Evolutionary conservation across 2,888 invertebrate species (phyloP), one percentile per base, ranked within the genome.

Genomic region (Tortrix viridana): DNA sequence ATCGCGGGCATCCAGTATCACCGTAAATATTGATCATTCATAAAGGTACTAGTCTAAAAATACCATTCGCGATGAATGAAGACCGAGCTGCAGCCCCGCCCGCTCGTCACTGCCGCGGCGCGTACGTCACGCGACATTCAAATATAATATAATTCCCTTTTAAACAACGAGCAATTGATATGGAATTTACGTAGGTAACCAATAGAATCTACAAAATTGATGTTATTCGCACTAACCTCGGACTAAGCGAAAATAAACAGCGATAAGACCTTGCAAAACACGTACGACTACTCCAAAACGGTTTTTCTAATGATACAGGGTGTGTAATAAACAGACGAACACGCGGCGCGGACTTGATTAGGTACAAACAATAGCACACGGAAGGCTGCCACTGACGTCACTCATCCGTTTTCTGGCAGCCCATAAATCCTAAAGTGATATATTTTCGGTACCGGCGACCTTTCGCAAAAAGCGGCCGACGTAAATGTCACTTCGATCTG

Each of bases 381-480:
- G 76, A 78, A 78, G 76, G 77, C 74, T 75, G 67, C 60, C 65
- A 41, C 60, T 53, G 65, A 70, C 79, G 79, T 82, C 82, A 82
- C 74, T 71, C 74, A 69, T 69, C 61, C 72, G 71, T 66, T 52
- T 41, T 58, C 56, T 60, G 67, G 71, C 65, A 68, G 60, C 69
- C 73, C 69, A 74, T 77, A 77, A 80, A 80, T 79, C 75, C 72
- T 68, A 68, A 73, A 74, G 74, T 76, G 75, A 81, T 74, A 74
- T 81, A 80, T 79, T 78, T 78, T 74, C 70, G 76, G 72, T 71
- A 65, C 58, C 58, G 67, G 63, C 71, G 81, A 76, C 82, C 82
- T 82, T 81, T 76, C 67, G 58, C 53, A 63, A 63, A 63, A 56
- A 55, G 54, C 26, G 53, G 5, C 69, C 67, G 65, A 65, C 71